phyloP scores from a whole-genome alignment of 1,140 invertebrate species.

The Papilio machaon region DNA sequence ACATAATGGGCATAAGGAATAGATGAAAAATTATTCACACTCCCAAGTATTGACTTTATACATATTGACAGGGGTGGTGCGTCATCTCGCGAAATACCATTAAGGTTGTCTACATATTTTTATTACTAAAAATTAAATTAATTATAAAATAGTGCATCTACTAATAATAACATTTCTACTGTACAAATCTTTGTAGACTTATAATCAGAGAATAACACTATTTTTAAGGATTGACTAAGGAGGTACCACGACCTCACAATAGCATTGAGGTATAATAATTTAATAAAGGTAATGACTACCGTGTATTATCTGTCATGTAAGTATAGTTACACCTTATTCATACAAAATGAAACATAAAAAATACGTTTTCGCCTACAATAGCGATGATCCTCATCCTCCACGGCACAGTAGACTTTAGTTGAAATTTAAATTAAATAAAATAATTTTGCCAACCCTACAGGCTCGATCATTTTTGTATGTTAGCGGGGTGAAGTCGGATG shows the following conservation, averaged over 20 bases:
- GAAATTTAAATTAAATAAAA: neutral
- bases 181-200: neutral
- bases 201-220: neutral
- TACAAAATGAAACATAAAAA: too few species aligned
- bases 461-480: slow-evolving; percentile 53
- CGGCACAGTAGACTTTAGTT: neutral
- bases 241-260: too few species aligned
- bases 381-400: neutral
- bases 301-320: too few species aligned
- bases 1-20: slow-evolving; percentile 68
- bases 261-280: too few species aligned
- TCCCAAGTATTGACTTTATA: slow-evolving; percentile 74
- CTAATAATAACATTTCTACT: neutral
- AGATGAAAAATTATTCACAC: slow-evolving; percentile 78
- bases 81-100: slow-evolving; percentile 58
- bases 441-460: slow-evolving; percentile 47
- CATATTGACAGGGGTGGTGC: slow-evolving; percentile 68
- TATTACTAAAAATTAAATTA: neutral
- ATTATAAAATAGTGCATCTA: neutral
- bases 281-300: too few species aligned
- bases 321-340: too few species aligned
- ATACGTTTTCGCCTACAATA: too few species aligned
- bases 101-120: slow-evolving; percentile 49
- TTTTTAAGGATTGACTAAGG: too few species aligned
- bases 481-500: slow-evolving; percentile 62